Conservation (phyloP, 2,888 invertebrate genomes). For the Chorisops tibialis region DNA sequence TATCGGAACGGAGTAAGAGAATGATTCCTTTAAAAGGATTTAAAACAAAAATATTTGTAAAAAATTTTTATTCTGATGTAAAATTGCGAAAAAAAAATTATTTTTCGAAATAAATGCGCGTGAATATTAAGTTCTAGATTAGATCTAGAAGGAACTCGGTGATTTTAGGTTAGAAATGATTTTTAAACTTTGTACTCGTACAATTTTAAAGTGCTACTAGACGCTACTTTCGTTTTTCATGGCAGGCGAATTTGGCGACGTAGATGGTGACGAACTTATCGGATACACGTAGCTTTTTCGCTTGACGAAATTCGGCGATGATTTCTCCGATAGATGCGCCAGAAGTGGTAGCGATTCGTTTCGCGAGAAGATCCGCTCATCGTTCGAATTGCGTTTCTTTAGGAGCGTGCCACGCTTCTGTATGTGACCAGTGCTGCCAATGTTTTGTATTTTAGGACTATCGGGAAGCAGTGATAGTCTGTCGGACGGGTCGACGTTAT, state of each 20-base stretch:
- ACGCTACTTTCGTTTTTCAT: slow-evolving; percentile 38
- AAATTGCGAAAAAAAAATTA: too few species aligned
- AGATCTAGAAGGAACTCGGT: too few species aligned
- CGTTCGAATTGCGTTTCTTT: slow-evolving; percentile 47
- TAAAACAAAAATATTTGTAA: too few species aligned
- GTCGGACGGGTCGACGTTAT: slow-evolving; percentile 35
- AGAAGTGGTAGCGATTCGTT: slow-evolving; percentile 60
- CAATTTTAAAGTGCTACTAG: slow-evolving; percentile 6
- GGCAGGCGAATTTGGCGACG: slow-evolving; percentile 32
- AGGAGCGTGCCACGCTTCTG: slow-evolving; percentile 39
- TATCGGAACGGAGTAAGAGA: too few species aligned
- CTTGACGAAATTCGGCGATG: slow-evolving; percentile 58
- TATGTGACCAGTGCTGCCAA: slow-evolving; percentile 33
- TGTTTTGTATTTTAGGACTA: slow-evolving; percentile 30
- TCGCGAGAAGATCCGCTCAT: slow-evolving; percentile 47
- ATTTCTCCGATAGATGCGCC: slow-evolving; percentile 48
- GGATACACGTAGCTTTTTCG: slow-evolving; percentile 64
- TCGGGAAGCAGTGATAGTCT: slow-evolving; percentile 36
- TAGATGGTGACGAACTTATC: slow-evolving; percentile 48
- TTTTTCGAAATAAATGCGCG: too few species aligned
- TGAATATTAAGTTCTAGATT: too few species aligned
- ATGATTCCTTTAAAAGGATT: too few species aligned
- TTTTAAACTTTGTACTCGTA: too few species aligned
- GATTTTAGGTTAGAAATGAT: too few species aligned
- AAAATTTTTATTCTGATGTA: too few species aligned